phyloP scores from a whole-genome alignment of 1,140 invertebrate genomes.

The Condylostylus longicornis region DNA sequence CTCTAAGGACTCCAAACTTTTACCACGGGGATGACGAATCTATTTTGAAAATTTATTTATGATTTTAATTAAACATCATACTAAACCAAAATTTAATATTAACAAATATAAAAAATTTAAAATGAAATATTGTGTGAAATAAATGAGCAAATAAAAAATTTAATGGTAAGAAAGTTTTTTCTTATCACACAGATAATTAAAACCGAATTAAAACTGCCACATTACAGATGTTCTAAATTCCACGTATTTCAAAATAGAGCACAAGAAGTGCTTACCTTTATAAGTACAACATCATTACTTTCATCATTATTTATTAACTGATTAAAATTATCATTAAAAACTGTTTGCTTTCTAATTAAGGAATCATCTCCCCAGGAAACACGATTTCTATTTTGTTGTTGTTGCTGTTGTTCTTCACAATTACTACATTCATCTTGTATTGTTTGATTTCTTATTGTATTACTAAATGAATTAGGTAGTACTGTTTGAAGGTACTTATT shows the following conservation, averaged over 20 bases:
- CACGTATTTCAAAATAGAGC: no score
- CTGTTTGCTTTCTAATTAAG: slow-evolving; percentile 1
- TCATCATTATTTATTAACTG: slow-evolving; percentile 18
- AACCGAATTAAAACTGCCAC: no score
- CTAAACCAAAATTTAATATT: no score
- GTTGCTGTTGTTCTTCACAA: no score
- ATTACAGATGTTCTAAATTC: no score
- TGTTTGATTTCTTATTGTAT: no score
- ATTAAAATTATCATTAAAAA: background rate
- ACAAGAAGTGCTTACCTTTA: slow-evolving; percentile 26
- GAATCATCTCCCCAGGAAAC: slow-evolving; percentile 29
- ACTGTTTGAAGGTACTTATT: no score
- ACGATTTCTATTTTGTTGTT: no score
- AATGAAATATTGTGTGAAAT: background rate
- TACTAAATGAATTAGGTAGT: no score
- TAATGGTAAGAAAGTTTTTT: background rate
- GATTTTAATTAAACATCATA: no score
- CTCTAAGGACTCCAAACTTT: slow-evolving; percentile 70
- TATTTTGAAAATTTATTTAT: slow-evolving; percentile 12
- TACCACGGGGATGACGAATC: slow-evolving; percentile 54
- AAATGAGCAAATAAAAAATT: background rate
- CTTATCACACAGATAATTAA: no score
- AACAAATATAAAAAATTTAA: background rate
- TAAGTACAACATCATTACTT: slow-evolving; percentile 31
- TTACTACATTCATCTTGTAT: no score